Evolutionary conservation across 2,888 invertebrate genomes (phyloP), one percentile per base, ranked within the genome.

Genomic region (Pegoplata infirma): DNA sequence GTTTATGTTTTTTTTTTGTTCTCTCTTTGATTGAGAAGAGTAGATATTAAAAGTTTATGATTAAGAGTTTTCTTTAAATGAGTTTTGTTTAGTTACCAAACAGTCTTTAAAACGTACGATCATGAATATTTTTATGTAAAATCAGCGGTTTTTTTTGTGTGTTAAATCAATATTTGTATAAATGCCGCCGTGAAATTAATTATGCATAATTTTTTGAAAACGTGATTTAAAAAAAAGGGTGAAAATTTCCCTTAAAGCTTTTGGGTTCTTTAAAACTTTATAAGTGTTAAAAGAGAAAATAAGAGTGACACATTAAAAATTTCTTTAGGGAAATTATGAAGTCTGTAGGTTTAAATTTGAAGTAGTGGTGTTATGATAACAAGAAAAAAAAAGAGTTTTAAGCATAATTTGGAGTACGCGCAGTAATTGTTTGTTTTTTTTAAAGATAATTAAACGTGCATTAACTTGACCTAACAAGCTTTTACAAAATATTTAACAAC

Each of bases 181-280:
- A 79, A 63, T 67, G 75, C 79, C 79, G 79, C 51, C 75, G 75
- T 71, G 17, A 69, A 63, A 21, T 51, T 66, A 16, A 14, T 55
- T 66, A 2, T 10, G 4, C 5, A 19, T n/a, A 14, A 14, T 51
- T 21, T 36, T 3, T 25, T 32, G 5, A 0, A 1, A 19, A 32
- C 40, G 44, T 14, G 40, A n/a, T 19, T 53, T 23, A 46, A 19
- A 44, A 51, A n/a, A 44, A 32, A 53, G 21, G 8, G 17, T 28
- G 17, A 23, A 10, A 19, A 12, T 40, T 21, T 25, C 59, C 36
- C 47, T 51, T 46, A 63, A 79, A 79, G 61, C 59, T 69, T 28
- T 55, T 63, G 17, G 1, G 6, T 8, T 55, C 0, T 7, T 16
- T n/a, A n/a, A 58, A 51, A 53, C 12, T 49, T 32, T 0, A 19